phyloP scores from a whole-genome alignment of 2,797 vertebrate species.

The Ptychadena robeensis region DNA sequence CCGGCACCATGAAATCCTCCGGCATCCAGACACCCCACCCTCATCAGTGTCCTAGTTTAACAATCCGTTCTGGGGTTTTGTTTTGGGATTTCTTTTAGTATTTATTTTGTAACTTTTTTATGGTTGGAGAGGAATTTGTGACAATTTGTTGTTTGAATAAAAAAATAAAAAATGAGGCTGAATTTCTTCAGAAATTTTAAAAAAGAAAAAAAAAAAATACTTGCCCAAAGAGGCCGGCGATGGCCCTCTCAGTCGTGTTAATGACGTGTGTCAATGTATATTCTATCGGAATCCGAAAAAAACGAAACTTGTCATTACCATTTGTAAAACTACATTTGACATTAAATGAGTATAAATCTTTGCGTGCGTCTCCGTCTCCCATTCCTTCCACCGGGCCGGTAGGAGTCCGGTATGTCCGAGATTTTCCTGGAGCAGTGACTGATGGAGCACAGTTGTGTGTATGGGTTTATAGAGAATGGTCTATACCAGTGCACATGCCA shows the following conservation, averaged over 20 bases:
- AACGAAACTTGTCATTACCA: slow-evolving; percentile 80
- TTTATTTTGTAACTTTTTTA: slow-evolving; percentile 50
- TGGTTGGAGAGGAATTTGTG: slow-evolving; percentile 17
- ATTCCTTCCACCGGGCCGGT: not conserved
- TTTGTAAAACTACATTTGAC: slow-evolving; percentile 96
- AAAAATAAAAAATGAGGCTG: slow-evolving; percentile 10
- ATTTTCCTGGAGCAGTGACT: too few species aligned
- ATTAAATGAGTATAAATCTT: slow-evolving; percentile 91
- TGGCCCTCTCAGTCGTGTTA: slow-evolving; percentile 79
- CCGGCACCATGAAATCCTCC: too few species aligned
- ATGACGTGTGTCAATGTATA: slow-evolving; percentile 90
- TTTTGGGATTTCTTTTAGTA: not conserved
- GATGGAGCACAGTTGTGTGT: too few species aligned
- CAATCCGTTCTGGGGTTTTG: too few species aligned
- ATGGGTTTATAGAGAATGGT: too few species aligned
- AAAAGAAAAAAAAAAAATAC: slow-evolving; percentile 65
- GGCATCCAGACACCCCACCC: too few species aligned
- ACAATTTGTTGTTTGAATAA: slow-evolving; percentile 31
- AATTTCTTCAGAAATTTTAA: slow-evolving; percentile 18
- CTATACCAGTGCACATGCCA: too few species aligned
- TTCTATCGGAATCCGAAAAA: slow-evolving; percentile 75
- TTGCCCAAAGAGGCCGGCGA: slow-evolving; percentile 77
- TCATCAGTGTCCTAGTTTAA: too few species aligned
- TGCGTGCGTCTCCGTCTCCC: slow-evolving; percentile 33
- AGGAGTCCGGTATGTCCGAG: too few species aligned